Base-by-base conservation (phyloP, 2,113 vertebrate genomes). In the Tragelaphus buxtoni region DNA sequence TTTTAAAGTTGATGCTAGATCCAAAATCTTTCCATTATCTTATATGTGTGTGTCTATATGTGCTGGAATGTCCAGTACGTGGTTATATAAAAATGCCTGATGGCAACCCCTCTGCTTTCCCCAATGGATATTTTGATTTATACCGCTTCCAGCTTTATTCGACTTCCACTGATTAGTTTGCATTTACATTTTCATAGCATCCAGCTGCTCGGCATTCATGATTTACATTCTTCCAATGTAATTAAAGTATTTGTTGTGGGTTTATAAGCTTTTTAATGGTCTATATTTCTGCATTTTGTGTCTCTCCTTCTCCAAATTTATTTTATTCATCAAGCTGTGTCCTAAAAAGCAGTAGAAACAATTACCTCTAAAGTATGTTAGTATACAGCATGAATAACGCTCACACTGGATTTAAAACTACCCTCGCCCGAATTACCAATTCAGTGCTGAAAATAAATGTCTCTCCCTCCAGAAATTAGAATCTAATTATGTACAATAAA, bases 171-270 rank as follows among this genome's bases (percentile, higher is more conserved):
- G 97, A 98, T 97, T 98, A 97, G 98, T 94, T 97, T 98, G 55
- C 95, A 98, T 98, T 98, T 98, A 98, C 97, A 98, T 98, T 98
- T 98, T 98, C 97, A 98, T 97, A 98, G 93, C 96, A 98, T 98
- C 97, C 97, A 98, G 95, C 94, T 98, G 97, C 90, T 98, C 95
- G 4, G 58, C 88, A 94, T 93, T 96, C 97, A 96, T 98, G 98
- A 98, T 98, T 98, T 98, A 98, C 85, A 97, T 92, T 96, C 90
- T 98, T 96, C 88, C 96, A 97, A 92, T 97, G 74, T 98, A 98
- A 98, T 97, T 98, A 98, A 98, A 98, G 98, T 98, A 98, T 98
- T 98, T 98, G 97, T 98, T 98, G 95, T 97, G 88, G 87, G 93
- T 95, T 97, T 98, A 97, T 97, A 98, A 97, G 96, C 97, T 96